Evolutionary conservation across 2,888 invertebrate species (phyloP).

Genomic region (Litoditis marina): DNA sequence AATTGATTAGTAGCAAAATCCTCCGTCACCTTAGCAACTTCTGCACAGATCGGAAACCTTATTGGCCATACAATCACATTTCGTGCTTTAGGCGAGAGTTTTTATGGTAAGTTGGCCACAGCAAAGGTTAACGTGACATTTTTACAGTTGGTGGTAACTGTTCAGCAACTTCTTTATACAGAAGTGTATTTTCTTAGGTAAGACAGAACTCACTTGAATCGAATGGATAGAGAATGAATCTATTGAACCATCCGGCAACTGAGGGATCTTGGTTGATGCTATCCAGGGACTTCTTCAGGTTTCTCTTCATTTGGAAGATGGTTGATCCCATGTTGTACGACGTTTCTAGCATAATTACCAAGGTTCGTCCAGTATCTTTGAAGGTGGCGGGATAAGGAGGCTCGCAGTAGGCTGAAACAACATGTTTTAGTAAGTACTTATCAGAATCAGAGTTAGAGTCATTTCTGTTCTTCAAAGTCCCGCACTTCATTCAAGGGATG

Average conservation of each 20-base stretch:
- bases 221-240: slow-evolving; percentile 51
- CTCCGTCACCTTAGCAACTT: no score
- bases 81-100: no score
- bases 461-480: no score
- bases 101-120: no score
- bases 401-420: slow-evolving; percentile 39
- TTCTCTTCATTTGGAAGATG: slow-evolving; percentile 37
- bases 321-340: slow-evolving; percentile 43
- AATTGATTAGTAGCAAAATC: no score
- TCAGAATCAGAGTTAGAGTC: neutral
- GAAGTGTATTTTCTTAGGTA: neutral
- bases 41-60: no score
- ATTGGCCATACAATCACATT: no score
- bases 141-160: no score
- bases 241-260: slow-evolving; percentile 44
- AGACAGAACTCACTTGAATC: slow-evolving; percentile 36
- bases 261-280: slow-evolving; percentile 33
- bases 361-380: slow-evolving; percentile 38
- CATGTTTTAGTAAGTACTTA: neutral
- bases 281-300: slow-evolving; percentile 32
- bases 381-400: slow-evolving; percentile 46
- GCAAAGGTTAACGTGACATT: no score
- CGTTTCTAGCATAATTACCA: slow-evolving; percentile 47
- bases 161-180: no score
- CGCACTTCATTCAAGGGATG: no score